Evolutionary conservation across 1,140 invertebrate genomes (phyloP).

Genomic region (Drosophila pachea): DNA sequence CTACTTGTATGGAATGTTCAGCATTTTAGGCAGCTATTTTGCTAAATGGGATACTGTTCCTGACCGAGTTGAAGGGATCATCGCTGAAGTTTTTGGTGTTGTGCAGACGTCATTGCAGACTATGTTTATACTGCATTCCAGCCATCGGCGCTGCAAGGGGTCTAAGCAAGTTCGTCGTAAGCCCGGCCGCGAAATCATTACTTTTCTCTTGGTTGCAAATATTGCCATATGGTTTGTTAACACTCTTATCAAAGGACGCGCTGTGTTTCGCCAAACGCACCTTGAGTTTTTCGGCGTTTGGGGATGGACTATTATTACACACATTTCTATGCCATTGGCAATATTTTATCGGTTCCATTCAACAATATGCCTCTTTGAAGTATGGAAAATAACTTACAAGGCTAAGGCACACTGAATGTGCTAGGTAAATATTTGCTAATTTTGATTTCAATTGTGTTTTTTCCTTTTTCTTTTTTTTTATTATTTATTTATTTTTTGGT

Average conservation of each 20-base stretch:
- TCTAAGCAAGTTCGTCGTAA: conserved; percentile 83
- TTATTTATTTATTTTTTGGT: not conserved
- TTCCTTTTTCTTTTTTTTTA: conserved; percentile 19
- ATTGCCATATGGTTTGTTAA: conserved; percentile 93
- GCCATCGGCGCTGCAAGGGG: conserved; percentile 84
- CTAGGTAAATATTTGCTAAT: conserved; percentile 1
- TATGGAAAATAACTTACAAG: conserved; percentile 97
- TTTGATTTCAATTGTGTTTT: not conserved
- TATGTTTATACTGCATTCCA: conserved; percentile 91
- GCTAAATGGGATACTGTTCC: conserved; percentile 82
- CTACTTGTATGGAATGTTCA: conserved; percentile 93
- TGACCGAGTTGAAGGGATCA: conserved; percentile 80
- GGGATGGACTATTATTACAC: conserved; percentile 93
- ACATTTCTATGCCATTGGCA: conserved; percentile 90
- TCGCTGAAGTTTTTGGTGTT: conserved; percentile 82
- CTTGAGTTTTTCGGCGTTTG: conserved; percentile 89
- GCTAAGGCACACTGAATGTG: conserved; percentile 65
- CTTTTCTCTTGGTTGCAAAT: conserved; percentile 90
- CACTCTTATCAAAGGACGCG: conserved; percentile 89
- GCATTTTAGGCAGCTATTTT: conserved; percentile 88
- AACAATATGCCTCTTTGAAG: conserved; percentile 96
- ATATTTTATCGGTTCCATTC: conserved; percentile 96
- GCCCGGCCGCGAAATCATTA: conserved; percentile 90
- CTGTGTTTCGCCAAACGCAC: conserved; percentile 88
- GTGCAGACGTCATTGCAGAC: conserved; percentile 87